These are phyloP conservation scores for Hippoglossus hippoglossus DNA, from an alignment of 2,797 vertebrate genomes.

Conservation along the genomic window DNA sequence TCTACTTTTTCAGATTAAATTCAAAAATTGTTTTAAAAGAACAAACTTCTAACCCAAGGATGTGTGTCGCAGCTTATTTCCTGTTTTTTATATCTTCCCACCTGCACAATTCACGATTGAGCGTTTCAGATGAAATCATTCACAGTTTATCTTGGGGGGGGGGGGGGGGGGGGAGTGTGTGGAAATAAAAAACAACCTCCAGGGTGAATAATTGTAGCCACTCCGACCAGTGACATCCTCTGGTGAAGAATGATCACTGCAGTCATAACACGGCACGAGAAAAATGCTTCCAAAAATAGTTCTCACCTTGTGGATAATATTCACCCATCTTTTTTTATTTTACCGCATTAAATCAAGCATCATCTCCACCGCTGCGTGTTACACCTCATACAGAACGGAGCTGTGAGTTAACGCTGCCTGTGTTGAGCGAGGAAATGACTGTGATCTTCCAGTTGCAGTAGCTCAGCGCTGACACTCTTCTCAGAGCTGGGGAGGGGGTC, in stretches of 20 bases:
- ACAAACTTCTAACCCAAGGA: constrained; percentile 73
- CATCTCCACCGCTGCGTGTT: neutral
- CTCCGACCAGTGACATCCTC: constrained; percentile 63
- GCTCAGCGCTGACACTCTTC: constrained; percentile 11
- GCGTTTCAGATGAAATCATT: constrained; percentile 47
- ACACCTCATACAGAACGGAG: neutral
- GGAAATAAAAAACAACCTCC: constrained; percentile 1
- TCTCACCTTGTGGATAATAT: constrained; percentile 68
- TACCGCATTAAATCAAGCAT: constrained; percentile 16
- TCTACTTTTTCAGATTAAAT: constrained; percentile 83
- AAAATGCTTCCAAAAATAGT: constrained; percentile 70
- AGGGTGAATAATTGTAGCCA: constrained; percentile 29
- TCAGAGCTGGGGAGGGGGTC: constrained; percentile 39
- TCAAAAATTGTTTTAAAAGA: constrained; percentile 80
- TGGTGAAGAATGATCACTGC: constrained; percentile 68
- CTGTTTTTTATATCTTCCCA: constrained; percentile 7
- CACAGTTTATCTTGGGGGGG: constrained; percentile 31
- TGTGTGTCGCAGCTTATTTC: constrained; percentile 72
- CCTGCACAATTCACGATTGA: constrained; percentile 13
- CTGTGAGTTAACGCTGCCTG: no score
- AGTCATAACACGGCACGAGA: constrained; percentile 51
- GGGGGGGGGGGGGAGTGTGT: no score
- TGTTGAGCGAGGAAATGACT: neutral
- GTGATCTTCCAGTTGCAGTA: constrained; percentile 13
- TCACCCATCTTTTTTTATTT: constrained; percentile 37